Conservation (phyloP, 2,888 invertebrate species). For the Exephanes ischioxanthus region DNA sequence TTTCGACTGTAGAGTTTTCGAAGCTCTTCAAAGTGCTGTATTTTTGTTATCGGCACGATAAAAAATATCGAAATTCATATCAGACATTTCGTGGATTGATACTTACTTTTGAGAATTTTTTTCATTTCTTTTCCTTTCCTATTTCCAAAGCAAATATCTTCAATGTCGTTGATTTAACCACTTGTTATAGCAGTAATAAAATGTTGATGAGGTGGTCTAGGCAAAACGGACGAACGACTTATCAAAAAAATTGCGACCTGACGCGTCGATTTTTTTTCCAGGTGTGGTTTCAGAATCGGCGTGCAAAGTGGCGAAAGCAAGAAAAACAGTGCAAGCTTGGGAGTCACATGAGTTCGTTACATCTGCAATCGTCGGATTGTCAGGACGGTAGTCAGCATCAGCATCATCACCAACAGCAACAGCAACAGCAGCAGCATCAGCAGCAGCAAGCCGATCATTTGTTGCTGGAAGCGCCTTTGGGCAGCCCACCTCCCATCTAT, state of each 20-base stretch:
- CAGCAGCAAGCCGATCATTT: slow-evolving; percentile 80
- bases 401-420: slow-evolving; percentile 71
- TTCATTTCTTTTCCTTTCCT: neutral
- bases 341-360: slow-evolving; percentile 77
- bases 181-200: neutral
- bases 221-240: neutral
- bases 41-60: neutral
- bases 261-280: slow-evolving; percentile 59
- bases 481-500: slow-evolving; percentile 83
- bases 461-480: slow-evolving; percentile 81
- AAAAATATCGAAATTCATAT: too few species aligned
- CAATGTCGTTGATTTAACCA: neutral
- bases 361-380: slow-evolving; percentile 77
- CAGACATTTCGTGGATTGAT: too few species aligned
- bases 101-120: too few species aligned
- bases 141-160: neutral
- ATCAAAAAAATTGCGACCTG: neutral
- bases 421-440: slow-evolving; percentile 74
- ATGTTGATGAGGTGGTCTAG: neutral
- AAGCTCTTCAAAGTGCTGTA: neutral
- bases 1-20: neutral
- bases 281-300: slow-evolving; percentile 85
- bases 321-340: slow-evolving; percentile 84
- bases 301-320: slow-evolving; percentile 87
- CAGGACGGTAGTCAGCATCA: slow-evolving; percentile 73